Base-by-base conservation (phyloP, 2,888 invertebrate species). In the Miltochrista miniata region DNA sequence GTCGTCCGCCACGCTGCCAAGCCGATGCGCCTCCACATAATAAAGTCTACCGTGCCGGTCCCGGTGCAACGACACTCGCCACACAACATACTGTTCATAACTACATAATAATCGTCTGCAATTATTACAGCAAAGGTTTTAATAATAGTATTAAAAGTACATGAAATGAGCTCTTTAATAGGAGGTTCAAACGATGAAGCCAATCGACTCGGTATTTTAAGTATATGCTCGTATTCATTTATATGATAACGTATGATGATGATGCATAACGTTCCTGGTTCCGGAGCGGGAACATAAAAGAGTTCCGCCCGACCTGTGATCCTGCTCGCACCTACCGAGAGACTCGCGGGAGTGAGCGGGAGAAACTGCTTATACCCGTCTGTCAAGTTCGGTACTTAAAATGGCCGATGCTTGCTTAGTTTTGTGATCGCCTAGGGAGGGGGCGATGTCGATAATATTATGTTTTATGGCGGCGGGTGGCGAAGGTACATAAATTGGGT, bases 391-490 rank as follows among this genome's bases (percentile, higher is more conserved):
- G 81, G 78, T 81, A 77, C 83, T 81, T 85, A 84, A 87, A 87
- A 89, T 87, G 88, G 87, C 86, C 89, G 89, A 83, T 81, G 83
- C 83, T 83, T 81, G 83, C 83, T 87, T 86, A 86, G 90, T 86
- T 87, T 87, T 89, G 88, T 87, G 90, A 88, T 88, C 85, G 90
- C 85, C 87, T 86, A 86, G 89, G 88, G 90, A 85, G 88, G 87
- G 84, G 83, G 74, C 81, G 81, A 79, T 81, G 85, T 86, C 88
- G 88, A 89, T 89, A 90, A 85, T 89, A 85, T 88, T 88, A 89
- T 88, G 85, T 88, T 89, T 89, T 88, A 90, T 83, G 85, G 78
- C 82, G 72, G 74, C 81, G 83, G 85, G 81, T 78, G 84, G 83
- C 79, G 74, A 68, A 67, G 70, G 73, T 73, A 83, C 84, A 83